Evolutionary conservation across 2,888 invertebrate genomes (phyloP), one percentile per base, ranked within the genome.

Genomic region (Drosophila limbata): DNA sequence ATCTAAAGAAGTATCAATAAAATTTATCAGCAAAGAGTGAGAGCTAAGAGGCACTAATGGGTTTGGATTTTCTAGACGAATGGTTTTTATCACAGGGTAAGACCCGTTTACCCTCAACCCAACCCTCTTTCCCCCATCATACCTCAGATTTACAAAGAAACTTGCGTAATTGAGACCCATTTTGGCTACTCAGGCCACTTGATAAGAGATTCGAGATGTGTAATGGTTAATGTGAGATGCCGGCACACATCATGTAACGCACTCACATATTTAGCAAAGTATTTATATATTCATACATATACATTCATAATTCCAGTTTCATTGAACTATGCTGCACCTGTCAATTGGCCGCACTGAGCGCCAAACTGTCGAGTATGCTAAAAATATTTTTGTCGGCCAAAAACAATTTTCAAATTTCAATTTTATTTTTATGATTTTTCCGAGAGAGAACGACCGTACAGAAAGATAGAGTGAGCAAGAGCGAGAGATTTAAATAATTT

Each of bases 51-150:
- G 68, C 77, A 67, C 77, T 73, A 82, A 87, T 87, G 86, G 84
- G 84, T 84, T 88, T 91, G 91, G 91, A 92, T 90, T 92, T 92
- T 90, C 88, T 92, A 81, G 92, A 92, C 79, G 92, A 92, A 83
- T 92, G 92, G 92, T 92, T 92, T 88, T 86, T 92, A 88, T 92
- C 91, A 76, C 92, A 92, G 92, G 92, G 92, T 92, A 91, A 92
- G 87, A 71, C 67, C 50, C 19, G 13, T 45, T 45, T 51, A 60
- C 60, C 47, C 62, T 39, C 44, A 45, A 44, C 48, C 19, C 42
- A 33, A 55, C n/a, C 37, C 37, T 35, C 44, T 47, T 21, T 15
- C 73, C 59, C 19, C 33, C 42, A 19, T 21, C 6, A 25, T 33
- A 10, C 28, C 17, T 28, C n/a, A 35, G 37, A n/a, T n/a, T 17